Conservation (phyloP, 2,888 invertebrate species). For the Galeruca laticollis region DNA sequence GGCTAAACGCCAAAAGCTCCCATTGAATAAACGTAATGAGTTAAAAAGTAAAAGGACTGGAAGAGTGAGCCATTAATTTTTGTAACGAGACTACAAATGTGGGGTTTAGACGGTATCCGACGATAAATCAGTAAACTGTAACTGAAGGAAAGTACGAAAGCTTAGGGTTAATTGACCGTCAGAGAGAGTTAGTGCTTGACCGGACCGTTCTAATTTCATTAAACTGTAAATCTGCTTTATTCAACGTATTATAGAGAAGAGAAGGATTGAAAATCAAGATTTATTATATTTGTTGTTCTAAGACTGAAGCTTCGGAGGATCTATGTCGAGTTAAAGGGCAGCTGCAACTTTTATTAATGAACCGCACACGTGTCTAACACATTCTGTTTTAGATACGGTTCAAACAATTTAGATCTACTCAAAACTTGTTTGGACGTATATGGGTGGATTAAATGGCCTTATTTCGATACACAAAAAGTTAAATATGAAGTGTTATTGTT, state of each 20-base stretch:
- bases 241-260: slow-evolving; percentile 21
- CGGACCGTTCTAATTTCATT: slow-evolving; percentile 39
- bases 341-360: background rate
- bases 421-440: too few relatives aligned
- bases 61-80: slow-evolving; percentile 38
- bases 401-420: too few relatives aligned
- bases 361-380: background rate
- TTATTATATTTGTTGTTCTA: slow-evolving; percentile 12
- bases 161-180: slow-evolving; percentile 42
- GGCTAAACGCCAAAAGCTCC: slow-evolving; percentile 21
- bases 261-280: slow-evolving; percentile 13
- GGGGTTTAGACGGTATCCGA: slow-evolving; percentile 43
- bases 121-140: slow-evolving; percentile 46
- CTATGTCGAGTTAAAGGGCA: background rate
- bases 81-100: slow-evolving; percentile 41
- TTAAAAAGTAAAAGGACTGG: slow-evolving; percentile 33
- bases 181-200: slow-evolving; percentile 40
- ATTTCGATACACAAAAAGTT: too few relatives aligned
- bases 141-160: slow-evolving; percentile 39
- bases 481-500: too few relatives aligned
- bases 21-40: slow-evolving; percentile 31
- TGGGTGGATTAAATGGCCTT: too few relatives aligned
- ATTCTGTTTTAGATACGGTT: background rate
- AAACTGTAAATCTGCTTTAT: slow-evolving; percentile 31
- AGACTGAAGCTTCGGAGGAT: background rate